These are phyloP conservation scores for Serranus cabrilla DNA, from an alignment of 2,797 vertebrate species.

Conservation along the genomic window DNA sequence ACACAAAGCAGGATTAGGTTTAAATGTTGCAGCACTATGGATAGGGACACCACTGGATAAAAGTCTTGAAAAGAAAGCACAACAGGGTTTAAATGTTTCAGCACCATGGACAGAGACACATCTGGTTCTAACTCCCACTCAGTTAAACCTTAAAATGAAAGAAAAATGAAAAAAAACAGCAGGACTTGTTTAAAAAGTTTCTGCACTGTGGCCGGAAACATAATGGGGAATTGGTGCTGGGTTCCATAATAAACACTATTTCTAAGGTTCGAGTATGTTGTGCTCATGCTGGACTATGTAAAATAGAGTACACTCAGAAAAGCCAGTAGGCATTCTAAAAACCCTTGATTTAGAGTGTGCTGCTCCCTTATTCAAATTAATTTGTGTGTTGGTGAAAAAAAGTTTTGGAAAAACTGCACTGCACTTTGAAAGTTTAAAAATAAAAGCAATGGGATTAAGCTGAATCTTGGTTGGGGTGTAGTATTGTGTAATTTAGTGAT, in stretches of 20 bases:
- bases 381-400: neutral
- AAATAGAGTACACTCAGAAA: neutral
- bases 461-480: no score
- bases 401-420: neutral
- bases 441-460: neutral
- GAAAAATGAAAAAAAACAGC: neutral
- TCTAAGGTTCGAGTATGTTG: neutral
- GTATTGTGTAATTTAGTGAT: no score
- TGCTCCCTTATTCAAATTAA: neutral
- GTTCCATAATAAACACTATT: neutral
- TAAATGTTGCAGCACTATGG: neutral
- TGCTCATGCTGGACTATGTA: neutral
- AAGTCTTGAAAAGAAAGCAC: neutral
- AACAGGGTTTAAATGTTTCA: neutral
- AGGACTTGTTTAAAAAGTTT: neutral
- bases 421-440: neutral
- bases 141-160: no score
- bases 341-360: neutral
- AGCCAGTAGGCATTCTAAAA: neutral
- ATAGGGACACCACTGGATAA: neutral
- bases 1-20: no score
- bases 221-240: neutral
- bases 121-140: no score
- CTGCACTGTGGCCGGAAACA: constrained; percentile 5
- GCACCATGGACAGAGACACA: constrained; percentile 20